Conservation (phyloP, 2,888 invertebrate genomes). For the Polia nebulosa region DNA sequence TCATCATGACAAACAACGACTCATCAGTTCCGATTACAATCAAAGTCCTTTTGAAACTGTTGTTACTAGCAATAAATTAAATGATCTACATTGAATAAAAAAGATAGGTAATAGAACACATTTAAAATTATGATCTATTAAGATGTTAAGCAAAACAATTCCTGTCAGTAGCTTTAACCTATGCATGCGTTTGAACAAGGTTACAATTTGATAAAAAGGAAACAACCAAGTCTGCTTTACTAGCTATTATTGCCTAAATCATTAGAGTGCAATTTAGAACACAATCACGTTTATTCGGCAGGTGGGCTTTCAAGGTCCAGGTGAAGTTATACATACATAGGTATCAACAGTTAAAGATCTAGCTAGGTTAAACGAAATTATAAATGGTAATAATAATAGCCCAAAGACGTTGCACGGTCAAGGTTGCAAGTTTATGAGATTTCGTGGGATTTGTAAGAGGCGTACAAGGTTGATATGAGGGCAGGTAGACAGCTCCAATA, state of each 20-base stretch:
- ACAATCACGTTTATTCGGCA: slow-evolving; percentile 60
- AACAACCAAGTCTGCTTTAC: slow-evolving; percentile 30
- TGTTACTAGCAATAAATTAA: neutral
- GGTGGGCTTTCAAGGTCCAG: slow-evolving; percentile 54
- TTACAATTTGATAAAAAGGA: slow-evolving; percentile 45
- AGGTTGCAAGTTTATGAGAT: slow-evolving; percentile 36
- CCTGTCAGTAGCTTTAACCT: neutral
- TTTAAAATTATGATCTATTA: slow-evolving; percentile 6
- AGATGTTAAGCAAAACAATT: slow-evolving; percentile 1
- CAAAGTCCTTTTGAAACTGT: slow-evolving; percentile 20
- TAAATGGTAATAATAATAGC: slow-evolving; percentile 43
- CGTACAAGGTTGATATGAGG: neutral
- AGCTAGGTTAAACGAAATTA: slow-evolving; percentile 33
- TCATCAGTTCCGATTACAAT: slow-evolving; percentile 27
- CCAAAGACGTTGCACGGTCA: slow-evolving; percentile 37
- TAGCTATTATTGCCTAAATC: slow-evolving; percentile 54
- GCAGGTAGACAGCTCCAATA: neutral
- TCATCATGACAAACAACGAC: slow-evolving; percentile 27
- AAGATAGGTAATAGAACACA: slow-evolving; percentile 3
- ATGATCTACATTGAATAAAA: slow-evolving; percentile 1
- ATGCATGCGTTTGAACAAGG: slow-evolving; percentile 35
- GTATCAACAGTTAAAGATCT: slow-evolving; percentile 32
- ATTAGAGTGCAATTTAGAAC: slow-evolving; percentile 53
- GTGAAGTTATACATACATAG: slow-evolving; percentile 42
- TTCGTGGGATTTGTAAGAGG: slow-evolving; percentile 23